Base-by-base conservation (phyloP, 2,797 vertebrate genomes). In the Diceros bicornis region DNA sequence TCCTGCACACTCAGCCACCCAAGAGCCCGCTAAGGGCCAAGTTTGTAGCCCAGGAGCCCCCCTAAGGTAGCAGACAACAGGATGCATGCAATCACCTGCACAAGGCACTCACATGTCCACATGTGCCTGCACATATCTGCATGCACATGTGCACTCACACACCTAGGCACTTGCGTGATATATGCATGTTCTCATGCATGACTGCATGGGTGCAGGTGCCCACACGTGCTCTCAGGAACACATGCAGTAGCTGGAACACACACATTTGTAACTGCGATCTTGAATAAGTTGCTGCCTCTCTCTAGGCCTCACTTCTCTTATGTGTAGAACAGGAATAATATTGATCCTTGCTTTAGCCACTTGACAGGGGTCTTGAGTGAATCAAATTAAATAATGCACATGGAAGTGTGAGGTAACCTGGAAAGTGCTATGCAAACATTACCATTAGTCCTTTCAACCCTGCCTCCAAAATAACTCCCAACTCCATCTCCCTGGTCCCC, bases 261-360 rank as follows among this genome's bases (percentile, higher is more conserved):
- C 18, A 71, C 47, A 50, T 57, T 55, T 97, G 44, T 78, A 41
- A 92, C 29, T 72, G 47, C n/a, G 66, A 88, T 62, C 85, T 88
- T 82, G 11, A 87, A 25, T 27, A 82, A 71, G 29, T n/a, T 50
- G 41, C 57, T 21, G 20, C 37, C 41, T 23, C 10, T 90, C 20
- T 85, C 18, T 57, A 9, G 14, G 85, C 23, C 23, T 95, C n/a
- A 18, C 37, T 83, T 82, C 94, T 84, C 59, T 52, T 82, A 50
- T 34, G 59, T 82, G 14, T 66, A 86, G 25, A 95, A 78, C 52
- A 59, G 59, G 57, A n/a, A 68, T 66, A 91, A 79, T 23, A 34
- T 61, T 50, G 44, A 78, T 47, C 44, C 34, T 93, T 89, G 47
- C 34, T 84, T 89, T 72, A 91, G 29, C 37, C 37, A 47, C 68